Percentiles rank a stretch among this genome's conserved stretches.
Evolutionary conservation across 1,140 invertebrate genomes (phyloP).

Genomic region (Cotesia glomerata): DNA sequence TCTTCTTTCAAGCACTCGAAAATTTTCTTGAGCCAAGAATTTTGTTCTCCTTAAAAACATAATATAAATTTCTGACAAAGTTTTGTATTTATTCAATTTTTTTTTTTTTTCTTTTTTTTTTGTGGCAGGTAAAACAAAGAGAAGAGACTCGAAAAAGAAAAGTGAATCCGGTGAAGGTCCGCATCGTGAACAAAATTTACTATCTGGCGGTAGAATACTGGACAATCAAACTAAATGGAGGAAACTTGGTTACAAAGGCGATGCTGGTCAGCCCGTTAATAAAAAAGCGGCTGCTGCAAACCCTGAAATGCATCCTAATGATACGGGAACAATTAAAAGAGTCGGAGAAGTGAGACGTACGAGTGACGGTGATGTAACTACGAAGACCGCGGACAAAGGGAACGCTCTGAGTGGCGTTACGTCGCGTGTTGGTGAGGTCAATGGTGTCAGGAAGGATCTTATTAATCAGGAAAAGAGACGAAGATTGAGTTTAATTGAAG

Average conservation of each 20-base stretch:
- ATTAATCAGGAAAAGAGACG: slow-evolving; percentile 57
- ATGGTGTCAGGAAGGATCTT: slow-evolving; percentile 59
- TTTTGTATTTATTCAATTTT: not conserved
- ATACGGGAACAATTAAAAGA: slow-evolving; percentile 51
- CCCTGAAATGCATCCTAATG: slow-evolving; percentile 48
- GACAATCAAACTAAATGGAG: slow-evolving; percentile 60
- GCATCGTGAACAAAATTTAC: slow-evolving; percentile 59
- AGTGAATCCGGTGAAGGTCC: slow-evolving; percentile 58
- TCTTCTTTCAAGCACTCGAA: no score
- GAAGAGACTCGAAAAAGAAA: slow-evolving; percentile 66
- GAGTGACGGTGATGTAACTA: slow-evolving; percentile 59
- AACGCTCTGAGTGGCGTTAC: slow-evolving; percentile 43
- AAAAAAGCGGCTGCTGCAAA: slow-evolving; percentile 25
- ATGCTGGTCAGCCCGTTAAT: slow-evolving; percentile 42
- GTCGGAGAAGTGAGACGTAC: slow-evolving; percentile 60
- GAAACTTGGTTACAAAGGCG: slow-evolving; percentile 59
- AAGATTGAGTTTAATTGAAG: slow-evolving; percentile 58
- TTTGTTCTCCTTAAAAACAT: no score
- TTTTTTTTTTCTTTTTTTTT: slow-evolving; percentile 11
- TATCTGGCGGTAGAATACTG: slow-evolving; percentile 59
- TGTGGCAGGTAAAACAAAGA: slow-evolving; percentile 61
- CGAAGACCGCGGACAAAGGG: slow-evolving; percentile 46
- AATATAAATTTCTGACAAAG: no score
- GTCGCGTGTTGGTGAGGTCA: slow-evolving; percentile 52
- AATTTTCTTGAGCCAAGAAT: no score